These are phyloP conservation scores for Steromphala cineraria DNA, from an alignment of 2,888 invertebrate genomes.

Conservation along the genomic window DNA sequence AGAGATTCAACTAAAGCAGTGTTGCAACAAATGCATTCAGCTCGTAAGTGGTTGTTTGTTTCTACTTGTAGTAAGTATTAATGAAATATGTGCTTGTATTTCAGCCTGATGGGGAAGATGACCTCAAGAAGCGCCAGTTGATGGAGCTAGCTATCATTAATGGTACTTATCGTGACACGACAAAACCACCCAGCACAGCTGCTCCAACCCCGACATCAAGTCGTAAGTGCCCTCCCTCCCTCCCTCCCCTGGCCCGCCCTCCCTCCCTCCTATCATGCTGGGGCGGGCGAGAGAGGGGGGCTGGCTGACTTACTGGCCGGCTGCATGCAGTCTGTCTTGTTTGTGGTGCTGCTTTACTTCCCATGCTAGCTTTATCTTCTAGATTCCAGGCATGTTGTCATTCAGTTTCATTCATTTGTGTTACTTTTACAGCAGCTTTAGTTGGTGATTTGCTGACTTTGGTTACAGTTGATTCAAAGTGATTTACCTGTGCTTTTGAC, in stretches of 20 bases:
- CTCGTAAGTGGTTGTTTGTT: slow-evolving; percentile 57
- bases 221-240: slow-evolving; percentile 58
- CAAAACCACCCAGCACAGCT: slow-evolving; percentile 61
- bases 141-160: slow-evolving; percentile 99
- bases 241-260: neutral
- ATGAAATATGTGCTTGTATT: slow-evolving; percentile 28
- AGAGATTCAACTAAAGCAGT: slow-evolving; percentile 80
- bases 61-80: neutral
- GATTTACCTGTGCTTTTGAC: too few species aligned
- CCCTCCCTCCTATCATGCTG: neutral
- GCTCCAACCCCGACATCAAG: slow-evolving; percentile 56
- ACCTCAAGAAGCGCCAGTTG: slow-evolving; percentile 98
- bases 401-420: neutral
- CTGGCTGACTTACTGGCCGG: neutral
- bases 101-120: slow-evolving; percentile 99
- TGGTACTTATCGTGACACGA: slow-evolving; percentile 87
- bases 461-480: neutral
- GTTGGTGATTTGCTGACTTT: neutral
- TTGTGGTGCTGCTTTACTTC: slow-evolving; percentile 12
- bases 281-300: neutral
- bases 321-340: neutral
- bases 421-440: slow-evolving; percentile 19
- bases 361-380: neutral
- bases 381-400: slow-evolving; percentile 11
- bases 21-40: slow-evolving; percentile 43